phyloP scores from a whole-genome alignment of 2,888 invertebrate genomes.

The Kuschelorhynchus macadamiae region DNA sequence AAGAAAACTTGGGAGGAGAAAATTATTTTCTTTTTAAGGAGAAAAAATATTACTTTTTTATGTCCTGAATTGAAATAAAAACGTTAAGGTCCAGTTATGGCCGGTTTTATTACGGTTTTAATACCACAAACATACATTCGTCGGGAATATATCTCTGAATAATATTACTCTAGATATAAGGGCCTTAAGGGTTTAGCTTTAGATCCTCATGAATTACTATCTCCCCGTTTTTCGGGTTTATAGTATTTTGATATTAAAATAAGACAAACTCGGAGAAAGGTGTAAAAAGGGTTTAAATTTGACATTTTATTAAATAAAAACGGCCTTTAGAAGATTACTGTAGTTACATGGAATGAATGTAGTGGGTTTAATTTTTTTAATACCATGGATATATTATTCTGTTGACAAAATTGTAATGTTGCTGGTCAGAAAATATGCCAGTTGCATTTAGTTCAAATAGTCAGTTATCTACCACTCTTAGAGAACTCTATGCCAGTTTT shows the following conservation, averaged over 20 bases:
- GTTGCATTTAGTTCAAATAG: too few species aligned
- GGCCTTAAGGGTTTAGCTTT: conserved; percentile 46
- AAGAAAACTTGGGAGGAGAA: not conserved
- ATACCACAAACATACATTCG: conserved; percentile 48
- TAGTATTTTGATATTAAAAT: conserved; percentile 47
- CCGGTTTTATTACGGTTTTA: conserved; percentile 52
- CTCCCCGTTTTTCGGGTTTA: conserved; percentile 34
- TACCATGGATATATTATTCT: too few species aligned
- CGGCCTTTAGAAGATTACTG: too few species aligned
- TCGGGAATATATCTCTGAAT: conserved; percentile 40
- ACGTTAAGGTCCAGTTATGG: conserved; percentile 53
- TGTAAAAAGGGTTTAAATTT: conserved; percentile 26
- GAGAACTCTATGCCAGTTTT: too few species aligned
- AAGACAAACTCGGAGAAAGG: conserved; percentile 25
- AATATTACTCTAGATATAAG: conserved; percentile 44
- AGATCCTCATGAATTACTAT: conserved; percentile 46
- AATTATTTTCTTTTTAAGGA: not conserved
- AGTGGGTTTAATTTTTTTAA: too few species aligned
- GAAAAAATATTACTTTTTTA: conserved; percentile 31
- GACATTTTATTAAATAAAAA: conserved; percentile 14
- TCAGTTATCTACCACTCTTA: too few species aligned
- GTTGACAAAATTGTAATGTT: too few species aligned
- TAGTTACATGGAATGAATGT: too few species aligned
- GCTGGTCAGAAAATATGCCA: too few species aligned
- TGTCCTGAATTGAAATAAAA: conserved; percentile 53